phyloP scores from a whole-genome alignment of 2,797 vertebrate genomes.

The Argyrosomus regius region DNA sequence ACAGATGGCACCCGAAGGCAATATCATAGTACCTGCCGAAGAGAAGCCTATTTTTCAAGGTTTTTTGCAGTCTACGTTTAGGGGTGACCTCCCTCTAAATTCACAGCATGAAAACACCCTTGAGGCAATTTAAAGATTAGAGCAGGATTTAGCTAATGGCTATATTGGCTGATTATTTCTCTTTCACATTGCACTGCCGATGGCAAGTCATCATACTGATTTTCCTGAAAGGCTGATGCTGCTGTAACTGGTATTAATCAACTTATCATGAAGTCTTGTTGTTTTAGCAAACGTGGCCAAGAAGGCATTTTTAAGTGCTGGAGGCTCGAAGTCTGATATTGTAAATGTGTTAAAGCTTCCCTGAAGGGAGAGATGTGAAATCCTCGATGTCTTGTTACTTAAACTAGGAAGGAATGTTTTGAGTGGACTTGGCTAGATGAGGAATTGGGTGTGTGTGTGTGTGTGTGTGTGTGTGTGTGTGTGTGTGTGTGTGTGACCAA shows the following conservation, averaged over 20 bases:
- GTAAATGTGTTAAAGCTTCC: conserved; percentile 39
- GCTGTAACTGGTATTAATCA: conserved; percentile 51
- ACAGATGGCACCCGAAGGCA: conserved; percentile 4
- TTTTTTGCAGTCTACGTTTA: background rate
- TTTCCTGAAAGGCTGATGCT: conserved; percentile 42
- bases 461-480: conserved; percentile 2
- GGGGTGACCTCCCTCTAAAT: conserved; percentile 13
- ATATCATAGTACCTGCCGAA: conserved; percentile 16
- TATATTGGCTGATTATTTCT: conserved; percentile 44
- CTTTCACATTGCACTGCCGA: conserved; percentile 34
- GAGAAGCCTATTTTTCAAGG: background rate
- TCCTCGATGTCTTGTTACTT: conserved; percentile 20
- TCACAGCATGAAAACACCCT: conserved; percentile 10
- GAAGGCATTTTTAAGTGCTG: conserved; percentile 21
- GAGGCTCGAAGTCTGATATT: conserved; percentile 16
- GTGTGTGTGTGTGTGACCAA: background rate
- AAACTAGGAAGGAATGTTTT: conserved; percentile 30
- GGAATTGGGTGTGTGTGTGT: conserved; percentile 21
- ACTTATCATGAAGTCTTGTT: conserved; percentile 41
- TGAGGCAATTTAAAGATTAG: conserved; percentile 34
- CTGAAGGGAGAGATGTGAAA: conserved; percentile 65
- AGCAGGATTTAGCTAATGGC: conserved; percentile 33
- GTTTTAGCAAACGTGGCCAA: conserved; percentile 15
- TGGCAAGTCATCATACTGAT: conserved; percentile 9
- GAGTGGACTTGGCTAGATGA: conserved; percentile 21